Conservation (phyloP, 2,888 invertebrate genomes). For the Scotopteryx bipunctaria region DNA sequence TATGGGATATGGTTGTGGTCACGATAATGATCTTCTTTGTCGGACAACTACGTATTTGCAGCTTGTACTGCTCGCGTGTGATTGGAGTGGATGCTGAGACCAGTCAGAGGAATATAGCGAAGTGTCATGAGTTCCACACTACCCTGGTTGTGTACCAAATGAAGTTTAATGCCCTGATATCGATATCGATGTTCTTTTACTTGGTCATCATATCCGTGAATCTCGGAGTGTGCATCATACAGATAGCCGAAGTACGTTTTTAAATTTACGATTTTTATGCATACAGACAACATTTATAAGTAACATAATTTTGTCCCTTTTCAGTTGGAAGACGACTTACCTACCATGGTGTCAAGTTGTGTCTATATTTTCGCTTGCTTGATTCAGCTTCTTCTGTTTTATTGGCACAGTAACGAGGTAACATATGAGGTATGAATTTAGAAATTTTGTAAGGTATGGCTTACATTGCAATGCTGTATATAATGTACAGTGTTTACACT, state of each 20-base stretch:
- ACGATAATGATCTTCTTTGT: constrained; percentile 66
- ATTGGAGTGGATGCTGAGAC: constrained; percentile 37
- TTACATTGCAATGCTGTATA: too few relatives aligned
- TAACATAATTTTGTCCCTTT: too few relatives aligned
- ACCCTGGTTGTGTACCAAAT: constrained; percentile 52
- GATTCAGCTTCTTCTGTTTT: constrained; percentile 61
- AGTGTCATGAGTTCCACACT: constrained; percentile 55
- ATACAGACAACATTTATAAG: too few relatives aligned
- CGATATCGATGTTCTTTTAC: constrained; percentile 64
- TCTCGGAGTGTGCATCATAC: constrained; percentile 61
- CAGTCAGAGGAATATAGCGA: constrained; percentile 52
- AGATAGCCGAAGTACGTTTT: constrained; percentile 55
- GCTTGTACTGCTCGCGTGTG: constrained; percentile 45
- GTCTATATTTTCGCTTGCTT: constrained; percentile 54
- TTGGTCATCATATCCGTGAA: constrained; percentile 59
- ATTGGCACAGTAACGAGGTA: constrained; percentile 67
- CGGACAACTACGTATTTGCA: constrained; percentile 60
- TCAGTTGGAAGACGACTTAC: constrained; percentile 55
- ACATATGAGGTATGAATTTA: constrained; percentile 52
- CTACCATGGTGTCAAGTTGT: constrained; percentile 49
- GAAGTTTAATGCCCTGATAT: constrained; percentile 56
- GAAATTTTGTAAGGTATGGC: too few relatives aligned
- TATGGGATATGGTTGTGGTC: constrained; percentile 62
- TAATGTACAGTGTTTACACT: too few relatives aligned
- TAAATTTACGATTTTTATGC: not conserved